Percentiles rank a stretch among this genome's conserved stretches.
Conservation (phyloP, 2,888 invertebrate species). For the Drosophila kanekoi region DNA sequence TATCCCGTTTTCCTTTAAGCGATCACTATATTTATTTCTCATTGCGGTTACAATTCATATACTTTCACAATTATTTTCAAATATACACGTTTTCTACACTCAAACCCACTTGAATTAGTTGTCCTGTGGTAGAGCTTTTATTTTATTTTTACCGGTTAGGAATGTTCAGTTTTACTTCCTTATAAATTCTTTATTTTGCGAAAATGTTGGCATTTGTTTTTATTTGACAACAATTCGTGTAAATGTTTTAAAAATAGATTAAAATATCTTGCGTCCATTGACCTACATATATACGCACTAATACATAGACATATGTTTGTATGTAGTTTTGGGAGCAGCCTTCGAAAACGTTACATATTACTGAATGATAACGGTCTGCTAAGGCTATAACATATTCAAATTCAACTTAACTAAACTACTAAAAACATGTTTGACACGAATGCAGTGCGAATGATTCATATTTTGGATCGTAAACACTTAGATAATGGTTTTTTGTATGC, state of each 20-base stretch:
- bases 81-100: slow-evolving; percentile 4
- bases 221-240: slow-evolving; percentile 31
- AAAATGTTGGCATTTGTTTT: slow-evolving; percentile 26
- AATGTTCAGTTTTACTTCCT: background rate
- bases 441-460: background rate
- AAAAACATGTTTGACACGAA: background rate
- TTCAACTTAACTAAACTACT: background rate
- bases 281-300: slow-evolving; percentile 43
- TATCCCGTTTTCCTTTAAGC: background rate
- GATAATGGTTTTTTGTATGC: slow-evolving; percentile 39
- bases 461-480: slow-evolving; percentile 40
- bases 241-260: slow-evolving; percentile 39
- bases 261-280: slow-evolving; percentile 43
- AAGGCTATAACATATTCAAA: background rate
- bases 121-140: background rate
- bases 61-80: background rate
- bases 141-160: slow-evolving; percentile 2
- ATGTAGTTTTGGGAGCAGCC: background rate
- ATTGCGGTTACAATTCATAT: background rate
- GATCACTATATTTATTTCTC: background rate
- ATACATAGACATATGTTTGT: background rate
- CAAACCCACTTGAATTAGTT: background rate
- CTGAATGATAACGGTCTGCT: background rate
- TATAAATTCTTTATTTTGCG: background rate
- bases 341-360: background rate